Evolutionary conservation across 2,113 vertebrate genomes (phyloP).

Genomic region (Phylloscopus whistleri): DNA sequence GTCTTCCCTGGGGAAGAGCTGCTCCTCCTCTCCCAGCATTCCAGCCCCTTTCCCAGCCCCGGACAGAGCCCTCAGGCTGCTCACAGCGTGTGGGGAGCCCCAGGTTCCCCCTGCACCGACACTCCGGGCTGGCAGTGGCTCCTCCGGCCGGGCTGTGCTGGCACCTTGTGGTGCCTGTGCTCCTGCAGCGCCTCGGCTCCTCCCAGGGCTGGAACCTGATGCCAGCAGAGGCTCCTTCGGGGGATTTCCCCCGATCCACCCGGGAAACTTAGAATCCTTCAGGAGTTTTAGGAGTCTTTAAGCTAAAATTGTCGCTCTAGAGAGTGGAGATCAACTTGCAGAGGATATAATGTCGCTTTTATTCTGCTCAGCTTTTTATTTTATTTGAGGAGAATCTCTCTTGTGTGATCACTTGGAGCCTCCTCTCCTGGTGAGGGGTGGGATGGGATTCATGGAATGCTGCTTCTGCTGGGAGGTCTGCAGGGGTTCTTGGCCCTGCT

Average conservation of each 20-base stretch:
- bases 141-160: not conserved
- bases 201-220: fast-evolving
- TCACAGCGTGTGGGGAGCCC: not conserved
- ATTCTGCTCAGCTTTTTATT: not conserved
- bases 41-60: too few relatives aligned
- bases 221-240: not conserved
- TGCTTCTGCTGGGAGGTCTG: not conserved
- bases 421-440: not conserved
- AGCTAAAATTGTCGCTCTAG: not conserved
- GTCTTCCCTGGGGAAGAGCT: not conserved
- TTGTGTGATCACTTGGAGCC: too few relatives aligned
- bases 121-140: fast-evolving
- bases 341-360: not conserved
- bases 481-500: not conserved
- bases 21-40: not conserved
- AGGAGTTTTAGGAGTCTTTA: not conserved
- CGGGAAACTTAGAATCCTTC: not conserved
- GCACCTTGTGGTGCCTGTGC: not conserved
- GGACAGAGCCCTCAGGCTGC: not conserved
- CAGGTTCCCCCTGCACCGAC: fast-evolving
- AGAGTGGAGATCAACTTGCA: not conserved
- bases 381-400: not conserved
- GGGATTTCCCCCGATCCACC: fast-evolving
- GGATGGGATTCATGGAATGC: not conserved
- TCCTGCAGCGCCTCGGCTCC: not conserved